Percentiles rank a stretch among this genome's conserved stretches.
phyloP scores from a whole-genome alignment of 30 jellyfish, hydroid and myxozoan genomes.

The Rhopilema esculentum region DNA sequence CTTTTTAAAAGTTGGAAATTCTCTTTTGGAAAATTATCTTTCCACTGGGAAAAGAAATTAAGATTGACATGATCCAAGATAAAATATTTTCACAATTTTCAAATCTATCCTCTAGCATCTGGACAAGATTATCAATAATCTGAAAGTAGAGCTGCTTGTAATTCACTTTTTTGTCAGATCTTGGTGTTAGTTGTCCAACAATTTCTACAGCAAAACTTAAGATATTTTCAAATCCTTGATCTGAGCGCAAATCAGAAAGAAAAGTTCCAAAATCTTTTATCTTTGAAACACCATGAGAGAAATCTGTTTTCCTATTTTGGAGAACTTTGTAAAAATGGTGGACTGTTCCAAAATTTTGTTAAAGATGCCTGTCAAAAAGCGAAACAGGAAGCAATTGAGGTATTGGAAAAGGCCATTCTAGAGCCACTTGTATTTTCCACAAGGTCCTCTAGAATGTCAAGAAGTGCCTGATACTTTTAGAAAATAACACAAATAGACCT shows the following conservation, averaged over 20 bases:
- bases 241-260: conserved; percentile 16
- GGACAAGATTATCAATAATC: conserved; percentile 43
- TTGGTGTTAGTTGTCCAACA: conserved; percentile 31
- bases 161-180: conserved; percentile 14
- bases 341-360: conserved; percentile 32
- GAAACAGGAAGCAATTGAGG: conserved; percentile 47
- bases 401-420: conserved; percentile 56
- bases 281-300: conserved; percentile 23
- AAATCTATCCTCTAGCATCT: conserved; percentile 36
- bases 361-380: conserved; percentile 33
- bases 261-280: conserved; percentile 17
- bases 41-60: conserved; percentile 9
- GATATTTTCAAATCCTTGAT: conserved; percentile 5
- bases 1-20: conserved; percentile 5
- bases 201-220: not conserved
- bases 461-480: conserved; percentile 5
- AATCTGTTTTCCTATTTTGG: conserved; percentile 50
- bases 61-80: conserved; percentile 36
- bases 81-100: conserved; percentile 7
- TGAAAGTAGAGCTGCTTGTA: conserved; percentile 41
- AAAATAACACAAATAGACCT: conserved; percentile 18
- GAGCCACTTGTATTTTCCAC: conserved; percentile 36
- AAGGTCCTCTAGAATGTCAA: conserved; percentile 27
- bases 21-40: conserved; percentile 14
- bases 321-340: conserved; percentile 36